These are phyloP conservation scores for Enteromius thamalakanensis DNA, from an alignment of 2,797 vertebrate species.

Conservation along the genomic window DNA sequence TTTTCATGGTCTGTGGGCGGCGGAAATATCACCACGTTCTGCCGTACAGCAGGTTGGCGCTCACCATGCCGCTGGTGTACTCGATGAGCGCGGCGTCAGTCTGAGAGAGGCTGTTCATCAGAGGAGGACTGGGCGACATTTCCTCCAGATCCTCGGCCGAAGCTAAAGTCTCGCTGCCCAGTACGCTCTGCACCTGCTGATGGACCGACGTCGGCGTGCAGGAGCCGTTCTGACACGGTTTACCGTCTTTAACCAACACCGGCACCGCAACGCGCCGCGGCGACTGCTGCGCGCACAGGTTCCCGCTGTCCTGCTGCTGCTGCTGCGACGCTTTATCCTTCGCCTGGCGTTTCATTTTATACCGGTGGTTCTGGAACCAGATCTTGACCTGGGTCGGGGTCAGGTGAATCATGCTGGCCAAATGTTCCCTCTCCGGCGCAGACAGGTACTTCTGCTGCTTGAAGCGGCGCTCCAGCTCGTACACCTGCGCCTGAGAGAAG, in stretches of 20 bases:
- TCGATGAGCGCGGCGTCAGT: conserved; percentile 87
- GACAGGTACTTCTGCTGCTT: conserved; percentile 93
- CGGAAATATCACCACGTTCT: conserved; percentile 86
- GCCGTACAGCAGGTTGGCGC: conserved; percentile 88
- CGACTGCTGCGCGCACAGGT: conserved; percentile 69
- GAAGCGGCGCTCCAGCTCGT: conserved; percentile 92
- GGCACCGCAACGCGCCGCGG: conserved; percentile 81
- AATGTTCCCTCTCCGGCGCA: conserved; percentile 91
- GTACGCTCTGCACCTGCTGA: conserved; percentile 54
- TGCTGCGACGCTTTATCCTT: conserved; percentile 87
- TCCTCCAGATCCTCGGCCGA: conserved; percentile 82
- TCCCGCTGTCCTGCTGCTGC: conserved; percentile 74
- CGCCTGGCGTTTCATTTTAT: conserved; percentile 93
- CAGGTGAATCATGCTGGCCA: conserved; percentile 90
- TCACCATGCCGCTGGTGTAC: conserved; percentile 84
- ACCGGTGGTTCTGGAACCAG: conserved; percentile 97
- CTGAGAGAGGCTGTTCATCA: conserved; percentile 77
- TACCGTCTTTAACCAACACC: conserved; percentile 85
- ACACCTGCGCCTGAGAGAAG: conserved; percentile 93
- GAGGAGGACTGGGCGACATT: conserved; percentile 85
- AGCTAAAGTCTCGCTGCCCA: conserved; percentile 63
- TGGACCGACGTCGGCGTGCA: conserved; percentile 68
- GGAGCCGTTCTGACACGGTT: conserved; percentile 80
- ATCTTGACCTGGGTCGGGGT: conserved; percentile 96
- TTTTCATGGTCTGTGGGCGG: neutral